Conservation (phyloP, 2,888 invertebrate genomes). For the Drosophila melanocephala region DNA sequence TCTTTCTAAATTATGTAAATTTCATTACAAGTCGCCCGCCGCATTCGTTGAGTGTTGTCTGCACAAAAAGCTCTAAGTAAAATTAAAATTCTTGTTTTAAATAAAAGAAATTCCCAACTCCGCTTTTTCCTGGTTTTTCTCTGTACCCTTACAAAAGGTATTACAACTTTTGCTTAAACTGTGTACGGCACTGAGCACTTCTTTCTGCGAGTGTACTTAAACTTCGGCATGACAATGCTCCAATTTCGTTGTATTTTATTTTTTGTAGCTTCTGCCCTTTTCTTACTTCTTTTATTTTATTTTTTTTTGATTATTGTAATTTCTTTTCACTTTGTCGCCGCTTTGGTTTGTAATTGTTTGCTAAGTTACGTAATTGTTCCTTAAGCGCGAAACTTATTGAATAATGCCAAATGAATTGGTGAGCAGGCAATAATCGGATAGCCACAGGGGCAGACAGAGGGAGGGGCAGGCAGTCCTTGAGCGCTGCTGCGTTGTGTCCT, state of each 20-base stretch:
- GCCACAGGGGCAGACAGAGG: neutral
- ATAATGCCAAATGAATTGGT: slow-evolving; percentile 59
- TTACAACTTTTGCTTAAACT: neutral
- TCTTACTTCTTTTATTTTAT: slow-evolving; percentile 1
- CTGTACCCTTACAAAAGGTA: neutral
- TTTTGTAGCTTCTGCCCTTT: neutral
- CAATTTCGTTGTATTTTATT: neutral
- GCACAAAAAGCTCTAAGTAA: slow-evolving; percentile 64
- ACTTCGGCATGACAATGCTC: neutral
- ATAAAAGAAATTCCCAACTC: slow-evolving; percentile 52
- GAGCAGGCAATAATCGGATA: slow-evolving; percentile 37
- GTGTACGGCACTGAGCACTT: neutral
- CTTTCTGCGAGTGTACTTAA: neutral
- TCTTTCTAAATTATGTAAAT: slow-evolving; percentile 81
- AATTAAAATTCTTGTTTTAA: slow-evolving; percentile 75
- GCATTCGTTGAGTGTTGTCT: slow-evolving; percentile 38
- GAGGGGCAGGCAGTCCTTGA: slow-evolving; percentile 16
- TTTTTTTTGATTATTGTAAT: slow-evolving; percentile 24
- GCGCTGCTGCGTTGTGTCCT: slow-evolving; percentile 3
- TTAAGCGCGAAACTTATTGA: slow-evolving; percentile 72
- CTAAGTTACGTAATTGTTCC: slow-evolving; percentile 70
- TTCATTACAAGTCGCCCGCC: slow-evolving; percentile 69
- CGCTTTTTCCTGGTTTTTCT: slow-evolving; percentile 13
- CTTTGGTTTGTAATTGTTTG: slow-evolving; percentile 71
- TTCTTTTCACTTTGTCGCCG: slow-evolving; percentile 52